phyloP scores from a whole-genome alignment of 2,113 vertebrate species.

The Melozone crissalis region DNA sequence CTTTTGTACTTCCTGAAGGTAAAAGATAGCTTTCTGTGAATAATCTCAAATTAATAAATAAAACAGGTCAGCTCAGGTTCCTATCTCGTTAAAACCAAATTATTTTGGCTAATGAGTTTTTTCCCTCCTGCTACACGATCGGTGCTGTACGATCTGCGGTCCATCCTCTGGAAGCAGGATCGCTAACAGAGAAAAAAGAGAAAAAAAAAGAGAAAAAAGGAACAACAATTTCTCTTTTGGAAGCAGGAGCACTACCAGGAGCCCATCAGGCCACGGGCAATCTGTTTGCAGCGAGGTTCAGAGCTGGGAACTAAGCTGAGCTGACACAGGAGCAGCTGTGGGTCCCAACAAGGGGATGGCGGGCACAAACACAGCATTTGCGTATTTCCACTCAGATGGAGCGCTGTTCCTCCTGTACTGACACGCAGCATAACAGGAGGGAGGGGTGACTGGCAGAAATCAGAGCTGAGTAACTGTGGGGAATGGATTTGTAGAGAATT shows the following conservation, averaged over 20 bases:
- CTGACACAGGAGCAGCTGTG: conserved; percentile 24
- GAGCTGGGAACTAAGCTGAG: conserved; percentile 14
- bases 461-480: not conserved
- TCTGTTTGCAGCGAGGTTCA: not conserved
- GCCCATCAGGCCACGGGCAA: not conserved
- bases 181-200: not conserved
- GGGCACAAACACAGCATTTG: not conserved
- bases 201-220: not conserved
- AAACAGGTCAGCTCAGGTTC: not conserved
- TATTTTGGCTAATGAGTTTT: not conserved
- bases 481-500: not conserved
- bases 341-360: not conserved
- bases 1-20: not conserved
- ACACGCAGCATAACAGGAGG: not conserved
- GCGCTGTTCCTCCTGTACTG: not conserved
- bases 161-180: not conserved
- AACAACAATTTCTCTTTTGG: not conserved
- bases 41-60: not conserved
- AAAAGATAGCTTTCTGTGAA: not conserved
- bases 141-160: not conserved
- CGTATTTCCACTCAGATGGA: not conserved
- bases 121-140: not conserved
- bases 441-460: not conserved
- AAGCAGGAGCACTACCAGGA: not conserved
- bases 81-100: not conserved